These are phyloP conservation scores for Platanista minor DNA, from an alignment of 2,113 vertebrate species.

Conservation along the genomic window DNA sequence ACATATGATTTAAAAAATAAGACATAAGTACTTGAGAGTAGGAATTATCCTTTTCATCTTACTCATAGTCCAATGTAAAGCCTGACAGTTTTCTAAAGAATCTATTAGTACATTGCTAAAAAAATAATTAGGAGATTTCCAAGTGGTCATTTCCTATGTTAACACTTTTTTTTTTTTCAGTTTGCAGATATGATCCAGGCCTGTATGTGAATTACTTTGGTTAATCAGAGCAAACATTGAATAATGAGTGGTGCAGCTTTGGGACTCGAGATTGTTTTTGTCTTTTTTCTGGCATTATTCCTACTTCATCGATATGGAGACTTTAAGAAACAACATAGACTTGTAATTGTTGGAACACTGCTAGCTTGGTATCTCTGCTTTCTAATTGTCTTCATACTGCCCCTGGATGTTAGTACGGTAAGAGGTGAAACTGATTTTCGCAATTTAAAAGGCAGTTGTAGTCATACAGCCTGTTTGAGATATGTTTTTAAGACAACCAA, in stretches of 20 bases:
- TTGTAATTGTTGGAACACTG: constrained; percentile 92
- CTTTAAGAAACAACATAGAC: constrained; percentile 89
- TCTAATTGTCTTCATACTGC: constrained; percentile 94
- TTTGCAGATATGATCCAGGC: constrained; percentile 69
- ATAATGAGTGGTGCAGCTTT: constrained; percentile 90
- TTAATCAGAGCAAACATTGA: constrained; percentile 46
- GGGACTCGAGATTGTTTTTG: constrained; percentile 90
- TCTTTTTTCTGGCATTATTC: constrained; percentile 92
- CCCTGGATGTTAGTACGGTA: constrained; percentile 96
- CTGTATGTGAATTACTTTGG: constrained; percentile 5
- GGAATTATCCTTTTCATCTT: constrained; percentile 6
- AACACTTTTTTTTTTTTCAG: neutral
- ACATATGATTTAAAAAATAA: constrained; percentile 26
- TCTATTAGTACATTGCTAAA: neutral
- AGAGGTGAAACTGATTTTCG: constrained; percentile 55
- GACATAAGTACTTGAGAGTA: neutral
- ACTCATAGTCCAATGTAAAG: neutral
- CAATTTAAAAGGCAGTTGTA: neutral
- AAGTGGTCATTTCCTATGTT: neutral
- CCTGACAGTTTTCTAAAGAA: constrained; percentile 4
- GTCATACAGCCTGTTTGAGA: neutral
- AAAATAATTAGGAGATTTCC: neutral
- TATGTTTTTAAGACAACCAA: constrained; percentile 3
- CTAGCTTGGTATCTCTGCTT: constrained; percentile 97
- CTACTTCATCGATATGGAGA: constrained; percentile 94